phyloP scores from a whole-genome alignment of 2,113 vertebrate genomes.

The Peromyscus californicus region DNA sequence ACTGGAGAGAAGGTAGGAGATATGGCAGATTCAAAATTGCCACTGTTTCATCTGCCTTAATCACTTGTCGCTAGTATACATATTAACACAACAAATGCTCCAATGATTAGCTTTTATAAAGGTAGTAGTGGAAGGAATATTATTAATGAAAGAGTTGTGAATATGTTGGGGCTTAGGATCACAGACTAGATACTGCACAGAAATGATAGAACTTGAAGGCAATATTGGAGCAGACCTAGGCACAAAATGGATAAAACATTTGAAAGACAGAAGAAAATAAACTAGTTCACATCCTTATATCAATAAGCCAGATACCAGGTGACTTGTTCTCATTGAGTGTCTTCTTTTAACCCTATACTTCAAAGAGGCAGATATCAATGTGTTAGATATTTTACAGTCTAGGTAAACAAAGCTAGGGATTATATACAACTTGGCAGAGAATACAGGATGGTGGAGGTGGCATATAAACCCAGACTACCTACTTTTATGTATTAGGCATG shows the following conservation, averaged over 20 bases:
- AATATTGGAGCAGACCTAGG: not conserved
- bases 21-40: not conserved
- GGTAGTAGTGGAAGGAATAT: not conserved
- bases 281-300: not conserved
- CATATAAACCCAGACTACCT: not conserved
- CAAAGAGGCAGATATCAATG: not conserved
- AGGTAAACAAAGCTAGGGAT: not conserved
- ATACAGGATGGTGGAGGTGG: not conserved
- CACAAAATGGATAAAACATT: not conserved
- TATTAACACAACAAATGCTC: not conserved
- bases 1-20: not conserved
- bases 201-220: not conserved
- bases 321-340: not conserved
- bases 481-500: not conserved
- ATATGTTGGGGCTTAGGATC: not conserved
- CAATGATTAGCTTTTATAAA: not conserved
- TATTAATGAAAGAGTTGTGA: not conserved
- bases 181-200: not conserved
- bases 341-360: constrained; percentile 12
- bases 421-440: not conserved
- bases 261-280: constrained; percentile 42
- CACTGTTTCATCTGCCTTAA: not conserved
- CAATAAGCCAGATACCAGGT: not conserved
- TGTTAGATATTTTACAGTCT: not conserved
- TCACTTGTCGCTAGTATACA: not conserved